phyloP scores from a whole-genome alignment of 1,140 invertebrate species.

The Bicyclus anynana region DNA sequence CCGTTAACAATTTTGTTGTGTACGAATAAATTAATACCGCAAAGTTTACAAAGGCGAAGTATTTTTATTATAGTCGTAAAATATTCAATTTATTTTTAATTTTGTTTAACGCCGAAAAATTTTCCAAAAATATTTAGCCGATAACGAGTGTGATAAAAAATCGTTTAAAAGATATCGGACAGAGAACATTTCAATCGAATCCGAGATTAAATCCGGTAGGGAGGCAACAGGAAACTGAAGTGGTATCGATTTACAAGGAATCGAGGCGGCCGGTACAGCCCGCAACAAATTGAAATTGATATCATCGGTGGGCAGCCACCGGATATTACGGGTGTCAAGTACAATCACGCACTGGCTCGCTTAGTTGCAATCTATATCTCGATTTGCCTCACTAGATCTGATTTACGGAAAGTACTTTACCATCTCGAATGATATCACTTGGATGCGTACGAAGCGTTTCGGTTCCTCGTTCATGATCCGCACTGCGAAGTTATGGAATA shows the following conservation, averaged over 20 bases:
- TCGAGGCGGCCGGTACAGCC: slow-evolving; percentile 56
- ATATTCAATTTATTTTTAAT: too few species aligned
- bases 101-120: too few species aligned
- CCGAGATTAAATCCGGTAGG: slow-evolving; percentile 60
- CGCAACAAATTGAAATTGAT: slow-evolving; percentile 76
- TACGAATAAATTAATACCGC: too few species aligned
- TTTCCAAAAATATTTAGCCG: slow-evolving; percentile 1
- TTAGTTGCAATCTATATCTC: slow-evolving; percentile 21
- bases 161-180: slow-evolving; percentile 45
- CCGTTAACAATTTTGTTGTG: too few species aligned
- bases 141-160: slow-evolving; percentile 21
- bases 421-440: too few species aligned
- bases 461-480: too few species aligned
- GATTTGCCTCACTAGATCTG: slow-evolving; percentile 2
- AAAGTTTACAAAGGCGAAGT: too few species aligned
- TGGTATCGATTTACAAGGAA: slow-evolving; percentile 65
- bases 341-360: slow-evolving; percentile 39
- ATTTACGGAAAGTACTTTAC: neutral
- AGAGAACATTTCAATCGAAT: slow-evolving; percentile 53
- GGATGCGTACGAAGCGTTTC: too few species aligned
- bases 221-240: slow-evolving; percentile 67
- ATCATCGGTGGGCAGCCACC: slow-evolving; percentile 65
- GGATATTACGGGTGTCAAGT: slow-evolving; percentile 73
- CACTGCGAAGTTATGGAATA: too few species aligned
- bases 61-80: too few species aligned